These are phyloP conservation scores for Nothura maculosa DNA, from an alignment of 2,797 vertebrate species.

Conservation along the genomic window DNA sequence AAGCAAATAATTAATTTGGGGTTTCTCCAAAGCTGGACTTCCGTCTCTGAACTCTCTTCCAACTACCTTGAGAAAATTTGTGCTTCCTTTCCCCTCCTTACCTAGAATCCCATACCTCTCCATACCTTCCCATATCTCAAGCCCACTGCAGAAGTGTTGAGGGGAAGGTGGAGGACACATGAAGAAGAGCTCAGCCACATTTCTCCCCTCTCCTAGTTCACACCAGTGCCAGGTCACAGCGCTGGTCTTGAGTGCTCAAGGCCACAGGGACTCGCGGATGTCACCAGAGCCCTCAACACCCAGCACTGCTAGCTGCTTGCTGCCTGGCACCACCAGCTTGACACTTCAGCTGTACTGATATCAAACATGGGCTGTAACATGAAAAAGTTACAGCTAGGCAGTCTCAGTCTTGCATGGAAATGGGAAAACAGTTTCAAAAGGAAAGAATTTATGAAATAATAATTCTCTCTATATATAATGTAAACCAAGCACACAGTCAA, in stretches of 20 bases:
- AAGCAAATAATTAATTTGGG: background rate
- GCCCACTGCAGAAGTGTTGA: background rate
- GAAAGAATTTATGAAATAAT: background rate
- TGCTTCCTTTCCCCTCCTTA: background rate
- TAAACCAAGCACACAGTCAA: background rate
- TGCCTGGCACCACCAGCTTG: fast-evolving
- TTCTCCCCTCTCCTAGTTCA: background rate
- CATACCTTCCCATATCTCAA: no score
- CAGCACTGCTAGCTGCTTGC: fast-evolving
- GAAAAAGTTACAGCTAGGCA: background rate
- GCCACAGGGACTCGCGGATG: background rate
- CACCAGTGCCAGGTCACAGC: background rate
- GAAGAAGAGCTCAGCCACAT: background rate
- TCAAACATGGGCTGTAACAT: fast-evolving
- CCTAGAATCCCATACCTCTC: no score
- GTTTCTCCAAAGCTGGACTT: background rate
- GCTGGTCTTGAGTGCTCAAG: fast-evolving
- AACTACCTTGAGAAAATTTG: background rate
- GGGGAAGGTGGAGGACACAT: fast-evolving
- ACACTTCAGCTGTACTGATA: background rate
- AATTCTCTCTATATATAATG: background rate
- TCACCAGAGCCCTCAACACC: fast-evolving
- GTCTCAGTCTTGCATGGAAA: background rate
- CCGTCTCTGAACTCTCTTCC: background rate
- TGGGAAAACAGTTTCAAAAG: background rate